Percentiles rank a stretch among this genome's conserved stretches.
Conservation (phyloP, 2,888 invertebrate species). For the Orthosia incerta region DNA sequence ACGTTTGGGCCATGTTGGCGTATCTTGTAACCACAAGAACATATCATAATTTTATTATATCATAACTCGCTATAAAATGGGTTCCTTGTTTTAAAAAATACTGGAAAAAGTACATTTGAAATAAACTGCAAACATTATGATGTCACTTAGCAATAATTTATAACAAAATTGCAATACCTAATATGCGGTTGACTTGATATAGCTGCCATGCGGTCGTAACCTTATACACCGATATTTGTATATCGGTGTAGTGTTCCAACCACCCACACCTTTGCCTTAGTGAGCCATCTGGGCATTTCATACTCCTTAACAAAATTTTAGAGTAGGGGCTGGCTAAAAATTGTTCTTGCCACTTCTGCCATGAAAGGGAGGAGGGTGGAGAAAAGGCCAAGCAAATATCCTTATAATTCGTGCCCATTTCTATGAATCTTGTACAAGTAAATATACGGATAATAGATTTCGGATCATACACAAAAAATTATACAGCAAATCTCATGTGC, state of each 20-base stretch:
- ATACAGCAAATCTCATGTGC: neutral
- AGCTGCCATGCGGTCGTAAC: constrained; percentile 53
- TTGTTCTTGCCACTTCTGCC: neutral
- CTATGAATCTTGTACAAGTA: neutral
- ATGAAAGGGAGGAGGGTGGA: neutral
- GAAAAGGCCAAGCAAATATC: neutral
- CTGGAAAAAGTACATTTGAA: constrained; percentile 29
- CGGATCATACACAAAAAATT: neutral
- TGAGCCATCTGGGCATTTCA: constrained; percentile 27
- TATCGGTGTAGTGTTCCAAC: constrained; percentile 54
- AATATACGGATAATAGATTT: neutral
- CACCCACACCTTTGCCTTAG: constrained; percentile 42
- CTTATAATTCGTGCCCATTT: neutral
- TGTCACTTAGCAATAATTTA: constrained; percentile 50
- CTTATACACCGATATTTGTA: constrained; percentile 54
- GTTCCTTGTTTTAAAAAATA: constrained; percentile 24
- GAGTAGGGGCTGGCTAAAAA: neutral
- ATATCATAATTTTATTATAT: constrained; percentile 47
- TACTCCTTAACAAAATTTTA: constrained; percentile 18
- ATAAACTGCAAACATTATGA: constrained; percentile 56
- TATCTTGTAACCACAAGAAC: constrained; percentile 42
- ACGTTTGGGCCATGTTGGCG: constrained; percentile 15
- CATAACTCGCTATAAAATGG: constrained; percentile 32
- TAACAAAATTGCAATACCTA: constrained; percentile 53
- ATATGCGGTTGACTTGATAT: constrained; percentile 51